Conservation (phyloP, 2,888 invertebrate species). For the Melanotus villosus region DNA sequence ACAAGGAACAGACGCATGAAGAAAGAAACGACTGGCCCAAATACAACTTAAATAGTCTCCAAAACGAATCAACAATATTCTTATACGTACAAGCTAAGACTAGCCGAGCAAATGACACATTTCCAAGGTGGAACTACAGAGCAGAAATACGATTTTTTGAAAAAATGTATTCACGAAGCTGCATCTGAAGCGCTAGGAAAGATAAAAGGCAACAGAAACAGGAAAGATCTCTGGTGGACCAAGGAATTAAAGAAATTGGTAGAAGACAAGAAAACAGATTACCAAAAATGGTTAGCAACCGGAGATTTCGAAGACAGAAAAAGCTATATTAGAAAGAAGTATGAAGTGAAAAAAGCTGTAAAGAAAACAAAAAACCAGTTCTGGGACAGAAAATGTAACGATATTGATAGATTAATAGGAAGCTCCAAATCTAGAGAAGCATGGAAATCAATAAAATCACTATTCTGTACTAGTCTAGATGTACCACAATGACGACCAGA, state of each 20-base stretch:
- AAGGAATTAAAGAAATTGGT: not conserved
- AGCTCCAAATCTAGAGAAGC: conserved; percentile 13
- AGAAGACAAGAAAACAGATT: conserved; percentile 3
- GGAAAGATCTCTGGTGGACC: not conserved
- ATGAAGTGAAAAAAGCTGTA: conserved; percentile 10
- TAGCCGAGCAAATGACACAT: conserved; percentile 9
- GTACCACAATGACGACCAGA: no score
- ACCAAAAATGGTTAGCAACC: conserved; percentile 15
- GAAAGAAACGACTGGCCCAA: not conserved
- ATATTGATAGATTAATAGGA: conserved; percentile 6
- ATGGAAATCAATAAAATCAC: conserved; percentile 20
- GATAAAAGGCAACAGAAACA: not conserved
- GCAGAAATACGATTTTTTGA: not conserved
- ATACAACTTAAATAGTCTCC: not conserved
- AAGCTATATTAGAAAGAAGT: not conserved
- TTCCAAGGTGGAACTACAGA: not conserved
- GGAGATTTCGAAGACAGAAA: conserved; percentile 14
- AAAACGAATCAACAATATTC: no score
- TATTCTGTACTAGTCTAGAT: no score
- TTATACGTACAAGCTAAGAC: not conserved
- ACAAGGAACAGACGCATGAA: not conserved
- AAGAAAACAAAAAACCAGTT: conserved; percentile 11
- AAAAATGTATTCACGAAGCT: conserved; percentile 3
- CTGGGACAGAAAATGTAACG: conserved; percentile 14
- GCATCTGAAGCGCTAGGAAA: conserved; percentile 7